A percentile compares a stretch with the other conserved stretches of the same genome.
Evolutionary conservation across 2,797 vertebrate species (phyloP).

Genomic region (Amblyraja radiata): DNA sequence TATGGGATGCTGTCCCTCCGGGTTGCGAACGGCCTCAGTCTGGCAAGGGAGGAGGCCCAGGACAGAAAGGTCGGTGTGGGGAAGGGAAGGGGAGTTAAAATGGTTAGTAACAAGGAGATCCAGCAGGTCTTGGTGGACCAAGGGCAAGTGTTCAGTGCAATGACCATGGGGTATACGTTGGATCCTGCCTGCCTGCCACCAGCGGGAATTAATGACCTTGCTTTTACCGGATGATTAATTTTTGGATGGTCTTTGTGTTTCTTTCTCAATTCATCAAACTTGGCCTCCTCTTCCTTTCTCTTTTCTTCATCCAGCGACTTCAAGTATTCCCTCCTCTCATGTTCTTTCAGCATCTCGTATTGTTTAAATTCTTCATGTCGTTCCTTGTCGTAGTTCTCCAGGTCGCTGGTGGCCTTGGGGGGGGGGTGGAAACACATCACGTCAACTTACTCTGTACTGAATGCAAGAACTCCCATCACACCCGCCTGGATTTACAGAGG

Average conservation of each 20-base stretch:
- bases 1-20: too few species aligned
- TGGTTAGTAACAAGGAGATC: too few species aligned
- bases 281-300: slow-evolving; percentile 77
- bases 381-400: slow-evolving; percentile 92
- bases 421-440: slow-evolving; percentile 31
- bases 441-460: slow-evolving; percentile 34
- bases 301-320: slow-evolving; percentile 82
- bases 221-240: slow-evolving; percentile 89
- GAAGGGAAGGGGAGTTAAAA: too few species aligned
- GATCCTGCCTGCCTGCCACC: too few species aligned
- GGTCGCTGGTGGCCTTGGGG: slow-evolving; percentile 80
- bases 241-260: slow-evolving; percentile 93
- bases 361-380: slow-evolving; percentile 91
- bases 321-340: slow-evolving; percentile 83
- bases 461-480: background rate
- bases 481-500: background rate
- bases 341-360: slow-evolving; percentile 97
- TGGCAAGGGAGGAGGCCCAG: too few species aligned
- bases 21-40: too few species aligned
- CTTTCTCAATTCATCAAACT: slow-evolving; percentile 88
- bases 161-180: too few species aligned
- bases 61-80: too few species aligned
- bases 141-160: too few species aligned
- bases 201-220: background rate
- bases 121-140: too few species aligned